phyloP scores from a whole-genome alignment of 2,797 vertebrate species.

The Typhlichthys eigenmanni region DNA sequence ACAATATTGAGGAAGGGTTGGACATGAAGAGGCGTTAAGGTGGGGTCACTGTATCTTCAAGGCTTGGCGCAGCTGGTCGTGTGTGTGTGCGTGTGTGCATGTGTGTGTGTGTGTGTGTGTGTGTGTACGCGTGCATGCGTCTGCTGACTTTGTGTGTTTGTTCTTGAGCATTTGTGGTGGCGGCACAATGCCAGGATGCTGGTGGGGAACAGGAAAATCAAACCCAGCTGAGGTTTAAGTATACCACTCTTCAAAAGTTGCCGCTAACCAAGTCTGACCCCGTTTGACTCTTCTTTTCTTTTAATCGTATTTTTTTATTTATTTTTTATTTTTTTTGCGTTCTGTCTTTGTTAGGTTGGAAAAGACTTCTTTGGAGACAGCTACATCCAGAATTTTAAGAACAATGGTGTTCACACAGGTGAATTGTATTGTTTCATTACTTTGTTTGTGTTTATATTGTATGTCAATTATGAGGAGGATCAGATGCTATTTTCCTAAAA shows the following conservation, averaged over 20 bases:
- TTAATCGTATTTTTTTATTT: slow-evolving; percentile 60
- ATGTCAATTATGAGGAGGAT: slow-evolving; percentile 20
- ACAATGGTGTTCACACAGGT: slow-evolving; percentile 91
- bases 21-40: slow-evolving; percentile 76
- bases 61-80: slow-evolving; percentile 80
- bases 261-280: slow-evolving; percentile 81
- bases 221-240: slow-evolving; percentile 73
- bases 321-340: slow-evolving; percentile 71
- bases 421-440: slow-evolving; percentile 42
- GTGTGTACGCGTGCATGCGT: slow-evolving; percentile 21
- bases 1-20: slow-evolving; percentile 65
- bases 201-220: slow-evolving; percentile 71
- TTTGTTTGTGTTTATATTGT: neutral
- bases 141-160: slow-evolving; percentile 70
- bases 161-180: slow-evolving; percentile 66
- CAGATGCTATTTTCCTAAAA: neutral
- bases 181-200: slow-evolving; percentile 75
- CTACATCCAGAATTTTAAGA: slow-evolving; percentile 94
- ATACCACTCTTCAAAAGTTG: slow-evolving; percentile 75
- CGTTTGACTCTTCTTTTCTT: slow-evolving; percentile 70
- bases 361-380: slow-evolving; percentile 95
- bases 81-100: slow-evolving; percentile 66
- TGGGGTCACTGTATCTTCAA: slow-evolving; percentile 78
- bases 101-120: slow-evolving; percentile 60
- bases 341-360: slow-evolving; percentile 85